phyloP scores from a whole-genome alignment of 2,113 vertebrate species.

The Plotosus lineatus region DNA sequence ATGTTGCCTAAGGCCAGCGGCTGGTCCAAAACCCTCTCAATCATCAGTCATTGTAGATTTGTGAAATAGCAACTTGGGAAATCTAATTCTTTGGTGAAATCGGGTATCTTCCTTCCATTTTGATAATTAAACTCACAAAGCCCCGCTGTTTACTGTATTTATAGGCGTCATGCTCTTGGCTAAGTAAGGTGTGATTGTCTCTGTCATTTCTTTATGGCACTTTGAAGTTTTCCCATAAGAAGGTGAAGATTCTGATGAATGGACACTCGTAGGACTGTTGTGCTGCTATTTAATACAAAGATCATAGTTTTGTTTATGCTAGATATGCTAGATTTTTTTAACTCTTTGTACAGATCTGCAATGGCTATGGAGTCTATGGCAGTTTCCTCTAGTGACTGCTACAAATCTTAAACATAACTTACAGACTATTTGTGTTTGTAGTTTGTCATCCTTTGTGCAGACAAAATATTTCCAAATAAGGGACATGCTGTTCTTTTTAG shows the following conservation, averaged over 20 bases:
- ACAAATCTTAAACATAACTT: background rate
- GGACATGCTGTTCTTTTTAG: slow-evolving; percentile 20
- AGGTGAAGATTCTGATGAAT: background rate
- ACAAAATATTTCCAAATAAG: slow-evolving; percentile 32
- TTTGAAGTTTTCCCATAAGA: background rate
- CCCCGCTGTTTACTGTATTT: background rate
- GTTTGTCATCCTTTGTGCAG: background rate
- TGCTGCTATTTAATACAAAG: too few species aligned
- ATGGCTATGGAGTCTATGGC: slow-evolving; percentile 23
- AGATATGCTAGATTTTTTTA: background rate
- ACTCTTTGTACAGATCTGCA: background rate
- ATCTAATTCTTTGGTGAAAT: slow-evolving; percentile 33
- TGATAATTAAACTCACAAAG: slow-evolving; percentile 20
- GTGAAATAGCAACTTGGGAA: slow-evolving; percentile 14
- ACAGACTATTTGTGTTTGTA: background rate
- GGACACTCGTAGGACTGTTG: background rate
- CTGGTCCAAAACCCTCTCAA: background rate
- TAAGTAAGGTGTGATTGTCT: background rate
- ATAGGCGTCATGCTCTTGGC: slow-evolving; percentile 20
- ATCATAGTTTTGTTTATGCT: background rate
- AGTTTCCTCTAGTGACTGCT: slow-evolving; percentile 1
- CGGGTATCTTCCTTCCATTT: slow-evolving; percentile 7
- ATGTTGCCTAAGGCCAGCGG: background rate
- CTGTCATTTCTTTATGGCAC: background rate
- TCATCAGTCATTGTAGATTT: too few species aligned